Conservation (phyloP, 2,888 invertebrate genomes). For the Ectemnius lituratus region DNA sequence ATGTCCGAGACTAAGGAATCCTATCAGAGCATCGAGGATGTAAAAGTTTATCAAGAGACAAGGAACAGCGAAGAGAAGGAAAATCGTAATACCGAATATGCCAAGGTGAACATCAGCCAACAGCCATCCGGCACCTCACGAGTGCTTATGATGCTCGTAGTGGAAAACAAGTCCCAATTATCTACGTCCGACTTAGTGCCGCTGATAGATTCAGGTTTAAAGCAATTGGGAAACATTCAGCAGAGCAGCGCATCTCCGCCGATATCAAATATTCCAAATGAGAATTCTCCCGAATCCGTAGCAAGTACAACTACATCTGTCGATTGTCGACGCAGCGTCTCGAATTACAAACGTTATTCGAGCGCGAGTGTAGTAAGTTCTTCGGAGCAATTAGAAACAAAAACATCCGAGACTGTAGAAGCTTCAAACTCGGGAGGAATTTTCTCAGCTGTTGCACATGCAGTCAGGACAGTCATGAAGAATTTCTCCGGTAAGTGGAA, state of each 20-base stretch:
- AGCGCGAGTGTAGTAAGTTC: neutral
- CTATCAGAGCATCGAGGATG: conserved; percentile 16
- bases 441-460: conserved; percentile 68
- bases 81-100: conserved; percentile 13
- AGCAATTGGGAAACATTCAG: conserved; percentile 60
- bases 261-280: neutral
- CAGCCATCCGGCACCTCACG: conserved; percentile 54
- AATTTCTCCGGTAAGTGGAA: conserved; percentile 65
- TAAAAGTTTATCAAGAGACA: conserved; percentile 41
- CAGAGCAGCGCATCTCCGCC: conserved; percentile 14
- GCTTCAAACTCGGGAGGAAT: conserved; percentile 57
- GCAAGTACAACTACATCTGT: conserved; percentile 53
- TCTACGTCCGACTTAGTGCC: conserved; percentile 47
- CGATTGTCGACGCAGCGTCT: conserved; percentile 60
- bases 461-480: conserved; percentile 65
- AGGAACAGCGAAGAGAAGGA: conserved; percentile 50
- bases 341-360: conserved; percentile 48
- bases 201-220: conserved; percentile 68
- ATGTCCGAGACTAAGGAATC: conserved; percentile 19
- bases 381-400: conserved; percentile 1
- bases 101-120: neutral
- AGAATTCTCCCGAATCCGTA: conserved; percentile 13
- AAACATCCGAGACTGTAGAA: conserved; percentile 19
- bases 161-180: conserved; percentile 60
- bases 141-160: conserved; percentile 72